Conservation (phyloP, 2,888 invertebrate genomes). For the Slavum lentiscoides region DNA sequence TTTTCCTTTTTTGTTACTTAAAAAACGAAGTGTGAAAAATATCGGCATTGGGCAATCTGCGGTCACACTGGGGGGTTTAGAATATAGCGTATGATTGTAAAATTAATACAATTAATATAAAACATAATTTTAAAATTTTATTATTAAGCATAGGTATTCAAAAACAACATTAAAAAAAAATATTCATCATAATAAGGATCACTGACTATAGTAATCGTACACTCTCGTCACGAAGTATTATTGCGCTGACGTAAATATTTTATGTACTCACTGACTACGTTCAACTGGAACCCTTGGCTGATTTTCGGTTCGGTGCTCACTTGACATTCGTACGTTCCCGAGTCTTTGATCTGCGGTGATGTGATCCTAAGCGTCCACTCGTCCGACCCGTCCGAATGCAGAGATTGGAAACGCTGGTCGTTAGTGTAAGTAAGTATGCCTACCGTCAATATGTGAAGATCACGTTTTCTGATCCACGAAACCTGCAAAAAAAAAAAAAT, state of each 20-base stretch:
- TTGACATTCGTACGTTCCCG: conserved; percentile 76
- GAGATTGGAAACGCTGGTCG: conserved; percentile 72
- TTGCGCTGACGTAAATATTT: not conserved
- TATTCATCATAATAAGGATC: not conserved
- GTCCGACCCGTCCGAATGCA: conserved; percentile 73
- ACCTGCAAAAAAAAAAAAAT: conserved; percentile 64
- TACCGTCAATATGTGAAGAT: conserved; percentile 76
- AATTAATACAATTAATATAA: too few species aligned
- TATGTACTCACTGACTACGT: conserved; percentile 72
- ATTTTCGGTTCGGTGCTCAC: conserved; percentile 79
- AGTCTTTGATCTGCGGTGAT: conserved; percentile 71
- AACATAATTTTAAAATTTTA: too few species aligned
- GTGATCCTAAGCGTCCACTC: conserved; percentile 75
- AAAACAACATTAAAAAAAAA: not conserved
- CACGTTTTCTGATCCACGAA: conserved; percentile 83
- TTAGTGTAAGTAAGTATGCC: conserved; percentile 75
- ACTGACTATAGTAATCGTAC: not conserved
- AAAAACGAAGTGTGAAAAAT: too few species aligned
- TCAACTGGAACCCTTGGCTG: conserved; percentile 73
- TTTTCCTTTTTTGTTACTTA: too few species aligned
- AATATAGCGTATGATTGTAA: too few species aligned
- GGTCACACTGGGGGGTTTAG: too few species aligned
- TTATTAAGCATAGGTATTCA: too few species aligned
- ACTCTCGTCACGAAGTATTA: not conserved
- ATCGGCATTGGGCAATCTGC: too few species aligned